Conservation (phyloP, 2,797 vertebrate genomes). For the Gymnoscopelus braueri region DNA sequence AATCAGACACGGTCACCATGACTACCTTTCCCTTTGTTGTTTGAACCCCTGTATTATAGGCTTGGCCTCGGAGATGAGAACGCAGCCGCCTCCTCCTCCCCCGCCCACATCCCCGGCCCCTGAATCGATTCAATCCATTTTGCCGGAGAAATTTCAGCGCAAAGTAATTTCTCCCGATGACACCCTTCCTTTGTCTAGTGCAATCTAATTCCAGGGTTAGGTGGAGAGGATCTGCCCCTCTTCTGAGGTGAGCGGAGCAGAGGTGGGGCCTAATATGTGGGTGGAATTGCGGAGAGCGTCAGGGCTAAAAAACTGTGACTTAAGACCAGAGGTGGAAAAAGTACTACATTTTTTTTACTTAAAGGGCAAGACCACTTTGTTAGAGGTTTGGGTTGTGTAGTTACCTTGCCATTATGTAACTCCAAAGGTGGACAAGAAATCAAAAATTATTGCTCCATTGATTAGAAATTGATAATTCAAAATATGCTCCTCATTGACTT, state of each 20-base stretch:
- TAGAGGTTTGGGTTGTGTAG: too few species aligned
- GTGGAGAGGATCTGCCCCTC: not conserved
- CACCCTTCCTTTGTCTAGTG: slow-evolving; percentile 23
- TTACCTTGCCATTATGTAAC: too few species aligned
- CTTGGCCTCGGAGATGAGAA: not conserved
- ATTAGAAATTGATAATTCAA: too few species aligned
- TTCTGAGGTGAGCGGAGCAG: not conserved
- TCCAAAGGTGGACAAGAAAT: too few species aligned
- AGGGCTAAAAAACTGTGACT: not conserved
- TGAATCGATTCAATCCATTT: slow-evolving; percentile 31
- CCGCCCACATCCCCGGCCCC: not conserved
- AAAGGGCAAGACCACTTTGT: too few species aligned
- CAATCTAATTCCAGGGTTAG: slow-evolving; percentile 26
- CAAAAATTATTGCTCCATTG: too few species aligned
- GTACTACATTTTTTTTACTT: too few species aligned
- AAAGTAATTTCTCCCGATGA: slow-evolving; percentile 32
- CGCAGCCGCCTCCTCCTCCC: not conserved
- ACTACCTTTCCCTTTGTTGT: slow-evolving; percentile 22
- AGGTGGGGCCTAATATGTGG: not conserved
- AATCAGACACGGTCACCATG: not conserved
- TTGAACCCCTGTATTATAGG: slow-evolving; percentile 14
- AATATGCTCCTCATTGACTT: too few species aligned
- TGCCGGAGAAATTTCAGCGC: slow-evolving; percentile 10
- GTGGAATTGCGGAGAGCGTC: not conserved
- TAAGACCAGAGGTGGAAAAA: too few species aligned